Conservation (phyloP, 2,888 invertebrate species). For the Germaria angustata region DNA sequence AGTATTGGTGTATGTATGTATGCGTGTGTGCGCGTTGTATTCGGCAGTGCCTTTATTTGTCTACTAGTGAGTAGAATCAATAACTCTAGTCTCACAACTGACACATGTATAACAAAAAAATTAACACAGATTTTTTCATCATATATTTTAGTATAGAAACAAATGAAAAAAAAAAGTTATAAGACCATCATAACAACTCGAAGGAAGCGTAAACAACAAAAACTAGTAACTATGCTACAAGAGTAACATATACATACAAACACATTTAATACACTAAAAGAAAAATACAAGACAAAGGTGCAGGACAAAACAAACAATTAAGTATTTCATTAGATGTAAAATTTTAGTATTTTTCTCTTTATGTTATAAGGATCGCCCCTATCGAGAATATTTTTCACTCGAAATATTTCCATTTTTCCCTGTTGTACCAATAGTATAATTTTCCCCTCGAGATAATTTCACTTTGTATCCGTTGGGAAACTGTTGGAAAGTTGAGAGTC, state of each 20-base stretch:
- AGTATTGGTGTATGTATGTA: neutral
- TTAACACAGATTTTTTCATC: constrained; percentile 13
- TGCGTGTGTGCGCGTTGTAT: neutral
- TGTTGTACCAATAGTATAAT: too few relatives aligned
- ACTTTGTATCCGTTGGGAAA: too few relatives aligned
- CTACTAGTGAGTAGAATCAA: neutral
- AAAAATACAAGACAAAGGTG: neutral
- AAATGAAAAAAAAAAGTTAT: neutral
- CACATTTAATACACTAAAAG: neutral
- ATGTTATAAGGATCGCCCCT: too few relatives aligned
- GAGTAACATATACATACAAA: neutral
- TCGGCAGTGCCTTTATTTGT: neutral
- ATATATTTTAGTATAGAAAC: neutral
- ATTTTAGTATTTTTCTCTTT: too few relatives aligned
- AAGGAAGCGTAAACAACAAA: neutral
- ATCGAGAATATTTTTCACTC: too few relatives aligned
- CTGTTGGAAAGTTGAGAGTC: too few relatives aligned
- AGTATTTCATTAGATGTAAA: too few relatives aligned
- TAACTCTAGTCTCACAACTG: constrained; percentile 36
- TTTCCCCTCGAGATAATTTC: too few relatives aligned
- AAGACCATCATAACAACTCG: constrained; percentile 33
- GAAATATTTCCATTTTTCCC: too few relatives aligned
- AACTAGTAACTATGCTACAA: neutral
- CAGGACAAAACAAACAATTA: too few relatives aligned
- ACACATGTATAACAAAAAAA: constrained; percentile 44